Conservation (phyloP, 1,140 invertebrate genomes). For the Chionoecetes opilio region DNA sequence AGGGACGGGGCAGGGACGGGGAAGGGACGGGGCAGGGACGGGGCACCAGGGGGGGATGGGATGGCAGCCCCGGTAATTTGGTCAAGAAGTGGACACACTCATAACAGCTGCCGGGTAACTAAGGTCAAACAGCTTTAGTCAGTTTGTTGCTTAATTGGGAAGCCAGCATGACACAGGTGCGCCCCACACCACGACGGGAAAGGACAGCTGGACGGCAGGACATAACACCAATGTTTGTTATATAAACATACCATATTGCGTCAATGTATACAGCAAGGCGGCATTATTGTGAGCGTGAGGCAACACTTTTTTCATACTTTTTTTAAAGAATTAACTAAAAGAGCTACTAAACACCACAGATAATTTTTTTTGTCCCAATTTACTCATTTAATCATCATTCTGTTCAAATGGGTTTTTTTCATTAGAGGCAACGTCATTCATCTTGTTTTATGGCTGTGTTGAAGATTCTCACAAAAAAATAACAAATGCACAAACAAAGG, state of each 20-base stretch:
- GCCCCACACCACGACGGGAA: neutral
- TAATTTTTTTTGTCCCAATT: no score
- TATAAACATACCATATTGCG: constrained; percentile 48
- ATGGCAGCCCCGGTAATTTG: neutral
- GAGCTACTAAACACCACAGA: neutral
- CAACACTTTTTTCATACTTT: neutral
- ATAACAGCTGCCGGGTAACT: neutral
- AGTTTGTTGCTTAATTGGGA: constrained; percentile 8
- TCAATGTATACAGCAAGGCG: constrained; percentile 50
- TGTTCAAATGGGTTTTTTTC: no score
- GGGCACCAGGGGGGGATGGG: neutral
- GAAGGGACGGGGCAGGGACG: neutral
- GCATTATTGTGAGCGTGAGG: neutral
- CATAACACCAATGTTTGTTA: constrained; percentile 33
- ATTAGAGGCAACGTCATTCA: no score
- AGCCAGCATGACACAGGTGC: neutral
- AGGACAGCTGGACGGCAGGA: neutral
- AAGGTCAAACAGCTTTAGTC: constrained; percentile 28
- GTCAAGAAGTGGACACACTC: constrained; percentile 1
- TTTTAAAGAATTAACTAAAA: neutral
- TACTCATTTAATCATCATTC: no score
- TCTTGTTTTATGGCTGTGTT: no score
- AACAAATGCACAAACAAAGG: no score
- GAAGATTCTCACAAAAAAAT: no score
- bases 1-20: neutral